A percentile compares a stretch with the other conserved stretches of the same genome.
These are phyloP conservation scores for Hyalella azteca DNA, from an alignment of 2,888 invertebrate species.

Conservation along the genomic window DNA sequence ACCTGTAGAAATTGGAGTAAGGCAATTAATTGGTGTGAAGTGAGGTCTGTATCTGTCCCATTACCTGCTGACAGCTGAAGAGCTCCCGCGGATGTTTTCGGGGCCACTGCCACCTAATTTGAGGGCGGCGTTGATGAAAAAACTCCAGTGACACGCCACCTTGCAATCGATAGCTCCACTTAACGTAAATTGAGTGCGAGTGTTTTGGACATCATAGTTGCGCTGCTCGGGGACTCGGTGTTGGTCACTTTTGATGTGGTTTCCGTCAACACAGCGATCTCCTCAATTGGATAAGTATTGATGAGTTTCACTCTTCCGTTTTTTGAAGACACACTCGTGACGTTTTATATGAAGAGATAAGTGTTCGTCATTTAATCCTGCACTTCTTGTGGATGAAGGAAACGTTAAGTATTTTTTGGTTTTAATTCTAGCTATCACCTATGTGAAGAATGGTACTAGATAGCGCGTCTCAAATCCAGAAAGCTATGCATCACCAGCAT, in stretches of 20 bases:
- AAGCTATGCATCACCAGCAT: constrained; percentile 43
- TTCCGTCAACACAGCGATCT: too few species aligned
- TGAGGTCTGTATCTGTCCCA: not conserved
- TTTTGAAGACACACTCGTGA: too few species aligned
- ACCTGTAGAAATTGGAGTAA: too few species aligned
- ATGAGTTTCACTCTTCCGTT: too few species aligned
- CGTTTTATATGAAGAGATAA: too few species aligned
- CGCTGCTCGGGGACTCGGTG: too few species aligned
- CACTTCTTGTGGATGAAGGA: too few species aligned
- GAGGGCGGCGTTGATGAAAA: constrained; percentile 20
- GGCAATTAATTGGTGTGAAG: not conserved
- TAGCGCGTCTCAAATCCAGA: not conserved
- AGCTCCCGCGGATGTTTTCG: constrained; percentile 13
- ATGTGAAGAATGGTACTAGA: not conserved
- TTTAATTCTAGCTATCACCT: too few species aligned
- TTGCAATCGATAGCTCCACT: constrained; percentile 7
- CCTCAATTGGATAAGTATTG: too few species aligned
- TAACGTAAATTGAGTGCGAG: not conserved
- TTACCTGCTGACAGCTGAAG: constrained; percentile 33
- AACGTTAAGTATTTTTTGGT: too few species aligned
- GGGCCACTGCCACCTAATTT: not conserved
- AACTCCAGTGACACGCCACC: constrained; percentile 7
- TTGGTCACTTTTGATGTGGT: too few species aligned
- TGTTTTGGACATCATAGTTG: not conserved
- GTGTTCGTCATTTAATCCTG: too few species aligned